Conservation (phyloP, 2,888 invertebrate genomes). For the Cyclophora punctaria region DNA sequence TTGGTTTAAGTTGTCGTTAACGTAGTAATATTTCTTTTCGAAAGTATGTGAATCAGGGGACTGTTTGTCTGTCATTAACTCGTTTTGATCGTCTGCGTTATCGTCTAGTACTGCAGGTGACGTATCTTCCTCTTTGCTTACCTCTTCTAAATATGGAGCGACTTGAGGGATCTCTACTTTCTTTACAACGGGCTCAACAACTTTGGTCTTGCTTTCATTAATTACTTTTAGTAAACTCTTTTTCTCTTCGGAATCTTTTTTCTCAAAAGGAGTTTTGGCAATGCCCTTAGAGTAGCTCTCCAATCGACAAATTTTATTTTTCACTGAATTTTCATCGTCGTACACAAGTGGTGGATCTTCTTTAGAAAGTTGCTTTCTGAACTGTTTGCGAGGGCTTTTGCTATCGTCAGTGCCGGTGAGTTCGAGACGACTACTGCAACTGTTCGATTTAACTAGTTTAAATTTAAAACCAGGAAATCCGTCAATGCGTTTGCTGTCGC, state of each 20-base stretch:
- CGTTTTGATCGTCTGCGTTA: slow-evolving; percentile 26
- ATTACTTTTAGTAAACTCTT: slow-evolving; percentile 29
- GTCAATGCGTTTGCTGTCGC: slow-evolving; percentile 48
- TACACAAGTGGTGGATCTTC: slow-evolving; percentile 63
- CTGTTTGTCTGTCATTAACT: slow-evolving; percentile 24
- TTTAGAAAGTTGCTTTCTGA: slow-evolving; percentile 47
- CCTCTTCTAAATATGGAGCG: slow-evolving; percentile 16
- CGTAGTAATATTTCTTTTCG: slow-evolving; percentile 77
- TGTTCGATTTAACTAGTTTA: slow-evolving; percentile 88
- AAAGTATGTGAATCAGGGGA: slow-evolving; percentile 46
- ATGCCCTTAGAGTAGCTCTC: slow-evolving; percentile 70
- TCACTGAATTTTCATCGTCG: slow-evolving; percentile 67
- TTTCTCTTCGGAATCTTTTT: slow-evolving; percentile 44
- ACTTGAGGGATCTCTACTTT: slow-evolving; percentile 27
- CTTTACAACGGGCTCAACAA: slow-evolving; percentile 15
- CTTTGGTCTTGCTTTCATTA: slow-evolving; percentile 23
- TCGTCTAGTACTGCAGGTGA: slow-evolving; percentile 28
- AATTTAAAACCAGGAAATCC: slow-evolving; percentile 82
- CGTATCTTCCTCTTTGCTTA: slow-evolving; percentile 26
- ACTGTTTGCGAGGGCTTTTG: slow-evolving; percentile 64
- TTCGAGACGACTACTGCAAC: slow-evolving; percentile 88
- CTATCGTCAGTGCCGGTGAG: slow-evolving; percentile 80
- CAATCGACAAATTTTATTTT: slow-evolving; percentile 67
- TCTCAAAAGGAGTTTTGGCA: slow-evolving; percentile 60
- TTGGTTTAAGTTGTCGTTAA: slow-evolving; percentile 75